phyloP scores from a whole-genome alignment of 2,113 vertebrate genomes.

The Rhombomys opimus region DNA sequence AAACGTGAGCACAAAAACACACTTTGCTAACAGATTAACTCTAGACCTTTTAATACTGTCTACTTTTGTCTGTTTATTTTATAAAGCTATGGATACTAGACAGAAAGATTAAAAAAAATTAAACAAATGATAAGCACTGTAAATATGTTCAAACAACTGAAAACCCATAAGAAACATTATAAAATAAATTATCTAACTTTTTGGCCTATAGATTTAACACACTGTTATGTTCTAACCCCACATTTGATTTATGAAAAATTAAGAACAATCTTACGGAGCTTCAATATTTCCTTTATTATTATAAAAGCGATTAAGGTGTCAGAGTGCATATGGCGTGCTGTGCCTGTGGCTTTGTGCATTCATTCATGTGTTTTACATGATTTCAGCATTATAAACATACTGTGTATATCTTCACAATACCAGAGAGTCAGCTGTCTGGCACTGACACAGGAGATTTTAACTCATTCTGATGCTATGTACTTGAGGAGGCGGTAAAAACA shows the following conservation, averaged over 20 bases:
- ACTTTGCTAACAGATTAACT: background rate
- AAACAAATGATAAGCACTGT: background rate
- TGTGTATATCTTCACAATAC: constrained; percentile 87
- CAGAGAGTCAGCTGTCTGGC: constrained; percentile 85
- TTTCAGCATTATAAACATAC: constrained; percentile 86
- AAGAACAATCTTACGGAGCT: constrained; percentile 82
- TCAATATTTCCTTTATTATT: constrained; percentile 86
- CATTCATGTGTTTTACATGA: constrained; percentile 86
- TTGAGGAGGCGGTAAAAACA: constrained; percentile 70
- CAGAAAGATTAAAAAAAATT: constrained; percentile 62
- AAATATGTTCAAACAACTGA: constrained; percentile 57
- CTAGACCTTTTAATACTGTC: constrained; percentile 31
- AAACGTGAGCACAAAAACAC: background rate
- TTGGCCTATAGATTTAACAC: constrained; percentile 57
- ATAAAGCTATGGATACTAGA: constrained; percentile 1
- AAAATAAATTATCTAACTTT: constrained; percentile 52
- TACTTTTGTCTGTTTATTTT: constrained; percentile 50
- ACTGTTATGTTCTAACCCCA: constrained; percentile 32
- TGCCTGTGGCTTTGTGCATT: constrained; percentile 83
- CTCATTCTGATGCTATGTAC: constrained; percentile 73
- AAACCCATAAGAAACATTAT: constrained; percentile 47
- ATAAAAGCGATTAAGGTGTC: constrained; percentile 85
- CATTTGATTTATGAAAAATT: constrained; percentile 81
- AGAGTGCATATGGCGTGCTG: constrained; percentile 83
- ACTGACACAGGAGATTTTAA: constrained; percentile 84